Evolutionary conservation across 2,113 vertebrate species (phyloP).

Genomic region (Larimichthys crocea): DNA sequence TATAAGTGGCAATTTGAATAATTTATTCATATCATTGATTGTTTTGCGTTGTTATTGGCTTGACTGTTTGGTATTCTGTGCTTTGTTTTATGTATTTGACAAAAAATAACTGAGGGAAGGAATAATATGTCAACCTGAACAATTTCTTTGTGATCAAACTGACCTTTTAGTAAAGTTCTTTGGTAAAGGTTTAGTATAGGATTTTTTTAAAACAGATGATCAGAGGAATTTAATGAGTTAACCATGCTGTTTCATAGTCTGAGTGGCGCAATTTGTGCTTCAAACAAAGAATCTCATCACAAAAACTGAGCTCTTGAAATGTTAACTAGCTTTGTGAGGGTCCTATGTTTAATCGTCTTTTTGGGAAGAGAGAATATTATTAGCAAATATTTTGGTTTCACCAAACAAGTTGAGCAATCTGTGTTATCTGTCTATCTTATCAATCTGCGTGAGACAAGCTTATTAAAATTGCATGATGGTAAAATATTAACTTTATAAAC

Average conservation of each 20-base stretch:
- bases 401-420: constrained; percentile 3
- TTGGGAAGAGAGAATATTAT: not conserved
- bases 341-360: too few relatives aligned
- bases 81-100: not conserved
- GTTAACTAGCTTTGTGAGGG: too few relatives aligned
- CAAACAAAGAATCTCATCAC: not conserved
- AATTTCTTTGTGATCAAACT: not conserved
- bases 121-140: not conserved
- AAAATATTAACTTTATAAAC: constrained; percentile 46
- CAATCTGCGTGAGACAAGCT: not conserved
- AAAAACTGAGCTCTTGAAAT: not conserved
- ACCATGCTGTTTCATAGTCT: not conserved
- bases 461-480: constrained; percentile 20
- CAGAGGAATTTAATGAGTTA: not conserved
- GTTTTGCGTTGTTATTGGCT: not conserved
- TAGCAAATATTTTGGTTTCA: constrained; percentile 4
- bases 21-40: not conserved
- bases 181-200: too few relatives aligned
- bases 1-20: not conserved
- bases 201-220: too few relatives aligned
- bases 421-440: not conserved
- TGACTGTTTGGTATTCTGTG: not conserved
- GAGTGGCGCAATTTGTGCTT: not conserved
- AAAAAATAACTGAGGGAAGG: not conserved
- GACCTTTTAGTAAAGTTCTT: too few relatives aligned